These are phyloP conservation scores for Torymus tubicola DNA, from an alignment of 2,888 invertebrate species.

Conservation along the genomic window DNA sequence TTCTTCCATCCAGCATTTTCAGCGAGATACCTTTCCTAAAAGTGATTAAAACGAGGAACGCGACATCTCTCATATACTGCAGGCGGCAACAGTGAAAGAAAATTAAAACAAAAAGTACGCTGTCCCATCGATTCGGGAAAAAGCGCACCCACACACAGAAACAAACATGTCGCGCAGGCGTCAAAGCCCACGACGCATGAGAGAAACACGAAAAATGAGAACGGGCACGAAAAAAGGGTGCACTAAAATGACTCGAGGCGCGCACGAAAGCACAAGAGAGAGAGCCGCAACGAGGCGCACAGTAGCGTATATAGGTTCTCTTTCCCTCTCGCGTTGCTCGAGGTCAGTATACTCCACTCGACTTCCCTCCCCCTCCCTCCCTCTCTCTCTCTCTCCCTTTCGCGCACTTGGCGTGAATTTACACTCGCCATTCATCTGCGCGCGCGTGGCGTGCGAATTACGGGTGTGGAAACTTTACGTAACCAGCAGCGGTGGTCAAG, in stretches of 20 bases:
- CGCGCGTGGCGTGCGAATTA: conserved; percentile 45
- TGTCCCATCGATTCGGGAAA: not conserved
- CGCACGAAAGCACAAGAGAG: not conserved
- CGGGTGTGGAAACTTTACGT: conserved; percentile 63
- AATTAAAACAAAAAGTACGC: too few species aligned
- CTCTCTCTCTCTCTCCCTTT: not conserved
- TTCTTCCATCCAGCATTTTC: too few species aligned
- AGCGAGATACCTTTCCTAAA: too few species aligned
- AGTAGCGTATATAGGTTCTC: conserved; percentile 4
- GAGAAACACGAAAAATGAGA: conserved; percentile 19
- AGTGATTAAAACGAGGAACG: too few species aligned
- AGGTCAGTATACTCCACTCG: conserved; percentile 50
- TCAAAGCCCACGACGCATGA: not conserved
- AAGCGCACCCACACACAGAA: not conserved
- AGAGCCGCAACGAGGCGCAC: conserved; percentile 9
- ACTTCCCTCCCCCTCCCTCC: too few species aligned
- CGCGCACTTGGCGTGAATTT: conserved; percentile 53
- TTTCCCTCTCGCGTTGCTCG: conserved; percentile 26
- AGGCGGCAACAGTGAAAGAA: too few species aligned
- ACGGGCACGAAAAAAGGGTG: not conserved
- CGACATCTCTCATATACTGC: too few species aligned
- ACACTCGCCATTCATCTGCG: conserved; percentile 26
- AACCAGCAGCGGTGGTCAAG: conserved; percentile 64
- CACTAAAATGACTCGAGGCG: too few species aligned
- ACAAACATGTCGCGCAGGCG: not conserved